Evolutionary conservation across 1,140 invertebrate species (phyloP).

Genomic region (Dysdera silvatica): DNA sequence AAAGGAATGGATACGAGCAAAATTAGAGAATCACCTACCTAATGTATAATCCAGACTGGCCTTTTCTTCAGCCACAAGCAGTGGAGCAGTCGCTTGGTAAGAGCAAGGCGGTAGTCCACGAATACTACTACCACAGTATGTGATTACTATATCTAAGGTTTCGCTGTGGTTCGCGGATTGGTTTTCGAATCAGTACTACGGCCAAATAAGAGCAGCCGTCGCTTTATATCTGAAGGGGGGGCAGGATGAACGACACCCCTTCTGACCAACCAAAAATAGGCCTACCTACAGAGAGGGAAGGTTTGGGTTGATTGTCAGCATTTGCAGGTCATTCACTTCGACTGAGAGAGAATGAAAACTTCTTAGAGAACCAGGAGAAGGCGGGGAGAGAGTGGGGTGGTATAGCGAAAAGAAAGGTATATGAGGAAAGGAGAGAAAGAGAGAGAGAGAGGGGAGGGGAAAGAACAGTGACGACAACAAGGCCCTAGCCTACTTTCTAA

Average conservation of each 20-base stretch:
- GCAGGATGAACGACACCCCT: constrained; percentile 22
- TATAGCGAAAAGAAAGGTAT: constrained; percentile 7
- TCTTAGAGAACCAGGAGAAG: background rate
- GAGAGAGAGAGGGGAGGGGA: background rate
- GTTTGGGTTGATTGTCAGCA: too few relatives aligned
- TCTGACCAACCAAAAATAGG: constrained; percentile 30
- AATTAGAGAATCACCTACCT: too few relatives aligned
- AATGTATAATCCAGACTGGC: too few relatives aligned
- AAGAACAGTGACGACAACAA: background rate
- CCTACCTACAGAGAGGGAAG: constrained; percentile 14
- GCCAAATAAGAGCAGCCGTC: constrained; percentile 24
- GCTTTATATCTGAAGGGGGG: constrained; percentile 27
- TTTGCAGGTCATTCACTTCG: constrained; percentile 28
- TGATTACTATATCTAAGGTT: too few relatives aligned
- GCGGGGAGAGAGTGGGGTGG: background rate
- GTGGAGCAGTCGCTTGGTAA: too few relatives aligned
- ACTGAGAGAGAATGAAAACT: constrained; percentile 8
- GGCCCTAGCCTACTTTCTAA: constrained; percentile 30
- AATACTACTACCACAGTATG: too few relatives aligned
- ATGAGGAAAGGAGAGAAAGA: background rate
- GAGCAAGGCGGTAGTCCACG: too few relatives aligned
- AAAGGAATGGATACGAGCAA: too few relatives aligned
- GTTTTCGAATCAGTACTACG: too few relatives aligned
- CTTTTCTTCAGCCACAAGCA: too few relatives aligned
- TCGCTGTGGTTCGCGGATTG: too few relatives aligned